Evolutionary conservation across 1,140 invertebrate genomes (phyloP), one percentile per base, ranked within the genome.

Genomic region (Pseudomyrmex cubaensis): DNA sequence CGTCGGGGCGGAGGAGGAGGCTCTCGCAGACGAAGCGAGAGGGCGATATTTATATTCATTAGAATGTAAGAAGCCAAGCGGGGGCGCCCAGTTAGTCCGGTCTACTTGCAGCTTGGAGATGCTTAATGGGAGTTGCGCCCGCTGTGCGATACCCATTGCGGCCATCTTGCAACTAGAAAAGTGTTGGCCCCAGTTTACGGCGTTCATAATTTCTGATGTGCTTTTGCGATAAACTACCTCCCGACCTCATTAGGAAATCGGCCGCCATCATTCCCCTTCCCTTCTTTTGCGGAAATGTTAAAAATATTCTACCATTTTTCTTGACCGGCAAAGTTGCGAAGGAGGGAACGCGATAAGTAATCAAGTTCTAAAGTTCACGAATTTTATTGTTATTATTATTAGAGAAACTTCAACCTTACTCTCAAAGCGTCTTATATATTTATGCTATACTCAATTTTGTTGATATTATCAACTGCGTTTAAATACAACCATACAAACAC

Each of bases 1-100:
- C 61, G 20, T 54, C 46, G 7, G 7, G 20, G n/a, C 35, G 50
- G 8, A 15, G 22, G 13, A 4, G 15, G 15, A 56, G 5, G 20
- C 62, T 50, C 77, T 64, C 7, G 46, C 56, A 59, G 76, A 15
- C 56, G 64, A 54, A 56, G 67, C 35, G 70, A 84, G 20, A 57
- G 73, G 2, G 66, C 22, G 82, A 89, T 90, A 91, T 90, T 90
- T 88, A 90, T 91, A 90, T 90, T 91, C 88, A 91, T 90, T 91
- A 89, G 85, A 85, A 90, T 87, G 84, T 89, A 90, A 90, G 89
- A 91, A 91, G 84, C 64, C 88, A 15, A 52, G 25, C n/a, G 46
- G 61, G 56, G 77, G 35, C 35, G 35, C 35, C 35, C 44, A 74
- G 77, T 85, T 85, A 85, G 83, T 85, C 77, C 52, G 69, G 83